Conservation (phyloP, 2,113 vertebrate species). For the Eretmodus cyanostictus region DNA sequence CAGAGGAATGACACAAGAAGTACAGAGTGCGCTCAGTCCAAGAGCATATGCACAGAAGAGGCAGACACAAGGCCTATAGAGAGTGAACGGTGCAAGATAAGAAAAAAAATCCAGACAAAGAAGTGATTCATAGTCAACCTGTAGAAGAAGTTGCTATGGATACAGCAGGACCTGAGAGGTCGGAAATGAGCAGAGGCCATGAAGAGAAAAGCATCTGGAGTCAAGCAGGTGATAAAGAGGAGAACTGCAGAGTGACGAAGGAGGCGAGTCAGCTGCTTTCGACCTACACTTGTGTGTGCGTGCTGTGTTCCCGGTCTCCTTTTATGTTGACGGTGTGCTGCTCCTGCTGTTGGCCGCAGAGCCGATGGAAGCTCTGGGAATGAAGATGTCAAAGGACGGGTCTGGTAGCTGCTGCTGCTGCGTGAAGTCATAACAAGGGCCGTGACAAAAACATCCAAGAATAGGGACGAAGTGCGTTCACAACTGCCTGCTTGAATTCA, state of each 20-base stretch:
- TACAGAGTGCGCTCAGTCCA: background rate
- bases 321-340: conserved; percentile 71
- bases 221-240: background rate
- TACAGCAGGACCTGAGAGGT: background rate
- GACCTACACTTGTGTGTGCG: conserved; percentile 56
- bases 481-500: background rate
- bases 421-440: background rate
- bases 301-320: conserved; percentile 48
- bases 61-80: background rate
- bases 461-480: background rate
- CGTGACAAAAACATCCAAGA: background rate
- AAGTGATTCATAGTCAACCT: conserved; percentile 37
- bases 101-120: conserved; percentile 32
- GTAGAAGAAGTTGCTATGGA: conserved; percentile 42
- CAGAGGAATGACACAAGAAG: background rate
- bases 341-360: conserved; percentile 64
- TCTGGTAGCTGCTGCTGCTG: conserved; percentile 62
- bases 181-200: background rate
- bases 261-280: background rate
- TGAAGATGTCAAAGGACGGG: conserved; percentile 69
- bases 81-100: background rate
- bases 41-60: background rate
- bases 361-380: conserved; percentile 80
- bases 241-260: background rate
- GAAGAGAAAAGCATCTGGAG: background rate